phyloP scores from a whole-genome alignment of 2,888 invertebrate species.

The Smittia sp. region DNA sequence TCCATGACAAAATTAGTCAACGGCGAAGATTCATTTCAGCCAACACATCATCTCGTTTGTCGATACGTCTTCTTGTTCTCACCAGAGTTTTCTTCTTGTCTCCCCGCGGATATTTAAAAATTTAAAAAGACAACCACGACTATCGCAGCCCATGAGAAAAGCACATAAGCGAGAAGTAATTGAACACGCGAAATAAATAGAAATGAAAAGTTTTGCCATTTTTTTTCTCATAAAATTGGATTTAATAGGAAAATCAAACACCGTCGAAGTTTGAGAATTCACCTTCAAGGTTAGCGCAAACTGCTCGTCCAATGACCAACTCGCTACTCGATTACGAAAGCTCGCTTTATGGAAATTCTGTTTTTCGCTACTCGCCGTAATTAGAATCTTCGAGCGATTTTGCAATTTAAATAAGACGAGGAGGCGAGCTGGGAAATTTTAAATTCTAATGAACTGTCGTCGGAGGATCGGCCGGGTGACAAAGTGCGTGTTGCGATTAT shows the following conservation, averaged over 20 bases:
- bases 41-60: conserved; percentile 16
- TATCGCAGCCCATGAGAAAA: background rate
- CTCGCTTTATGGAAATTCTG: conserved; percentile 29
- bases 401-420: conserved; percentile 41
- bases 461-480: no score
- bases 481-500: no score
- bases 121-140: conserved; percentile 15
- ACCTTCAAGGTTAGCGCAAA: conserved; percentile 34
- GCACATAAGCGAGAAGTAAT: background rate
- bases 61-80: conserved; percentile 27
- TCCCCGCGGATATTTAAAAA: conserved; percentile 6
- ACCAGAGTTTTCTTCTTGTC: conserved; percentile 6
- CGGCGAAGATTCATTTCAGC: conserved; percentile 24
- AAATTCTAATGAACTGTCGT: no score
- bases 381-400: conserved; percentile 18
- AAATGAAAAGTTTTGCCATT: conserved; percentile 5
- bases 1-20: conserved; percentile 39
- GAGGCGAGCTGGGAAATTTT: no score
- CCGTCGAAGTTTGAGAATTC: conserved; percentile 20
- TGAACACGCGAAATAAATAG: conserved; percentile 22
- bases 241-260: conserved; percentile 40
- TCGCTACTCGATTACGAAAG: conserved; percentile 38
- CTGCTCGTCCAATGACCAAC: conserved; percentile 39
- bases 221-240: conserved; percentile 23
- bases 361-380: background rate